Evolutionary conservation across 2,113 vertebrate species (phyloP), one percentile per base, ranked within the genome.

Genomic region (Pycnonotus jocosus): DNA sequence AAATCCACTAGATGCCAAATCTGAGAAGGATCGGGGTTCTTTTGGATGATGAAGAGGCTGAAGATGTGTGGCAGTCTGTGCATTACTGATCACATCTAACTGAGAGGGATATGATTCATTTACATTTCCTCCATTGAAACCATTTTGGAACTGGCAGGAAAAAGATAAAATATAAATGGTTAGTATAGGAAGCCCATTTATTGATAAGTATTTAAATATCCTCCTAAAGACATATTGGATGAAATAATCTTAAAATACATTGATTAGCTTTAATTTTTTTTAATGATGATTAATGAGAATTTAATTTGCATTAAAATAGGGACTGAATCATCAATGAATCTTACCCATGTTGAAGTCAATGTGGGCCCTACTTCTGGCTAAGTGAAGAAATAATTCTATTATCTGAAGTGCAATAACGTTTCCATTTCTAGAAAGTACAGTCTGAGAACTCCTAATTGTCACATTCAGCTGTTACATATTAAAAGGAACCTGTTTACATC

Each of bases 1-100:
- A 94, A 98, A 98, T 91, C 97, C 97, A 94, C 95, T 92, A 73
- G 97, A 97, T 86, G 98, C 89, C 89, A 98, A 96, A 92, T 98
- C 97, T 65, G 98, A 93, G 95, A 98, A 98, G 93, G 97, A 84
- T 92, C 91, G 96, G 95, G 97, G 88, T 81, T 98, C 97, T 77
- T 96, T 60, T 1, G 96, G 95, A 81, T 97, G 98, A 93, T 96
- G 97, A 90, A 97, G 95, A 48, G 98, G 89, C 72, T 96, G 98
- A 88, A 97, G 97, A 68, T 95, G 97, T 56, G 96, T 27, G 35
- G 86, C 42, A 72, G 97, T 58, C 86, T 97, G 97, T 57, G 93
- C 58, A 86, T 92, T 97, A 90, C 40, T 97, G 66, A 97, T 56
- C 83, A 93, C 86, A 72, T 81, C 94, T 92, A 98, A 94, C 57